These are phyloP conservation scores for Tragelaphus imberbis DNA, from an alignment of 2,113 vertebrate genomes.

Conservation along the genomic window DNA sequence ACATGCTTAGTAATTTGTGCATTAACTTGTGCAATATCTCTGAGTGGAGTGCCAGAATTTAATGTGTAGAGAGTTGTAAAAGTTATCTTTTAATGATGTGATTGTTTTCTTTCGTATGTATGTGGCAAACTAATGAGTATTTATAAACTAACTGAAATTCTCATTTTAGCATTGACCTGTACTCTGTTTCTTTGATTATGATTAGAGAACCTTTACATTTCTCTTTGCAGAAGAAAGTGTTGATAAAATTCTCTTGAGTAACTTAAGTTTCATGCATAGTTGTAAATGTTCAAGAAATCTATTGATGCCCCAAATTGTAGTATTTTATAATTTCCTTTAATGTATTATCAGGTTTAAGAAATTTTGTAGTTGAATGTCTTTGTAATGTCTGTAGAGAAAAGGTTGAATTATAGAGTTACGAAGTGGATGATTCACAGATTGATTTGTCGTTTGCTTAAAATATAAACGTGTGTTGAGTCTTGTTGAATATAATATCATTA, in stretches of 20 bases:
- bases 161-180: neutral
- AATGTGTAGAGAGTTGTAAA: conserved; percentile 17
- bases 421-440: neutral
- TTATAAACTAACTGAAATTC: neutral
- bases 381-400: neutral
- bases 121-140: neutral
- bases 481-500: neutral
- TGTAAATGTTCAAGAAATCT: conserved; percentile 9
- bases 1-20: conserved; percentile 28
- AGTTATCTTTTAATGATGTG: neutral
- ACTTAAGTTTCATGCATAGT: neutral
- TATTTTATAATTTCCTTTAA: neutral
- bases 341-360: conserved; percentile 20
- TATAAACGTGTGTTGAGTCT: neutral
- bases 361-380: conserved; percentile 6
- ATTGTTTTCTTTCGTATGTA: neutral
- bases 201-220: neutral
- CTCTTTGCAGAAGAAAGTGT: neutral
- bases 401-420: neutral
- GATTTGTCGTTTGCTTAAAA: conserved; percentile 26
- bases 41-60: conserved; percentile 32
- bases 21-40: conserved; percentile 49
- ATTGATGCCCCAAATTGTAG: neutral
- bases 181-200: neutral
- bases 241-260: conserved; percentile 1